Conservation (phyloP, 1,140 invertebrate species). For the Pseudomyrmex concolor region DNA sequence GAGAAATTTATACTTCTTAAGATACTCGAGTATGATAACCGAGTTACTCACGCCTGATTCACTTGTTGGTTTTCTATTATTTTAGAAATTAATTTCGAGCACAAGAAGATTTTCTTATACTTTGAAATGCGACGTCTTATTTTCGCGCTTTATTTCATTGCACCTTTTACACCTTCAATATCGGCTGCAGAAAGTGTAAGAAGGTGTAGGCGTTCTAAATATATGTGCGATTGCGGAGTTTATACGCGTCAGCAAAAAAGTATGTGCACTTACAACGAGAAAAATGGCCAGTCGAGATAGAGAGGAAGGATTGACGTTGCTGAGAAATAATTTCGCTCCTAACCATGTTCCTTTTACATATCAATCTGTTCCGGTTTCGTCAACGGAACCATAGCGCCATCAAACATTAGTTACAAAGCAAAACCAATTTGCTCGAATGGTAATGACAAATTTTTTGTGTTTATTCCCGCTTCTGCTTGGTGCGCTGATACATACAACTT, state of each 20-base stretch:
- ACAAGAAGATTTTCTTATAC: too few species aligned
- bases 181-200: slow-evolving; percentile 54
- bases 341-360: too few species aligned
- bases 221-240: slow-evolving; percentile 9
- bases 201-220: slow-evolving; percentile 48
- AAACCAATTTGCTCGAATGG: too few species aligned
- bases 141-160: slow-evolving; percentile 56
- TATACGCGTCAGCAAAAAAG: not conserved
- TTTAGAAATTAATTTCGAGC: not conserved
- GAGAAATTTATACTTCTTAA: too few species aligned
- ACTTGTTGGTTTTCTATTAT: not conserved
- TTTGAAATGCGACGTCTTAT: slow-evolving; percentile 34
- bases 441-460: too few species aligned
- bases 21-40: not conserved
- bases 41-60: not conserved
- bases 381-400: too few species aligned
- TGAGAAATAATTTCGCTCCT: not conserved
- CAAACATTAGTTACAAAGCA: too few species aligned
- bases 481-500: too few species aligned
- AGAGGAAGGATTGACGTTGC: not conserved
- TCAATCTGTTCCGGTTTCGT: too few species aligned
- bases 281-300: not conserved
- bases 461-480: too few species aligned
- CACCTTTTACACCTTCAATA: slow-evolving; percentile 54
- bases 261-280: not conserved